phyloP scores from a whole-genome alignment of 2,113 vertebrate genomes.

The Sprattus sprattus region DNA sequence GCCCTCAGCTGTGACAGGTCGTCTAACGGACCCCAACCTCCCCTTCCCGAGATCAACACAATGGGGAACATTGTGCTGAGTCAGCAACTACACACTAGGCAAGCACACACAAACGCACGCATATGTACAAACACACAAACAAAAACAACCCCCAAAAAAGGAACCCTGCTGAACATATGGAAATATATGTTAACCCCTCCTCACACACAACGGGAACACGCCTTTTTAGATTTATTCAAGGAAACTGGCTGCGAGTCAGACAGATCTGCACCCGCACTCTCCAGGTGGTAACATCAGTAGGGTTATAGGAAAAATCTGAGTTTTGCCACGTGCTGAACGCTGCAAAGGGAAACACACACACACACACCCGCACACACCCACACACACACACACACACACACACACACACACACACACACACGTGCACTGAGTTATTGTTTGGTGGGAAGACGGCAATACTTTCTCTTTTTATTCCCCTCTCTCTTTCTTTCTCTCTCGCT shows the following conservation, averaged over 20 bases:
- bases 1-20: slow-evolving; percentile 76
- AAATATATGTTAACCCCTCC: too few species aligned
- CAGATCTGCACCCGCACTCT: too few species aligned
- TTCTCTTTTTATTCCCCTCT: too few species aligned
- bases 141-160: neutral
- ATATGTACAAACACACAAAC: neutral
- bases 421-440: slow-evolving; percentile 9
- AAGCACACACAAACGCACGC: neutral
- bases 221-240: too few species aligned
- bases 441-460: too few species aligned
- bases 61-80: slow-evolving; percentile 57
- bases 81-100: neutral
- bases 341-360: neutral
- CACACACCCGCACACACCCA: slow-evolving; percentile 21
- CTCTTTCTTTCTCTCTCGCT: too few species aligned
- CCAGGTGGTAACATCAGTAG: too few species aligned
- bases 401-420: neutral
- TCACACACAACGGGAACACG: too few species aligned
- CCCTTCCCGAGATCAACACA: slow-evolving; percentile 57
- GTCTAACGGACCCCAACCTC: slow-evolving; percentile 44
- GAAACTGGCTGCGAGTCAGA: too few species aligned
- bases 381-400: slow-evolving; percentile 30
- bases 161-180: too few species aligned
- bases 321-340: too few species aligned
- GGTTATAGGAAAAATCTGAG: too few species aligned